phyloP scores from a whole-genome alignment of 2,888 invertebrate genomes.

The Leuctra nigra region DNA sequence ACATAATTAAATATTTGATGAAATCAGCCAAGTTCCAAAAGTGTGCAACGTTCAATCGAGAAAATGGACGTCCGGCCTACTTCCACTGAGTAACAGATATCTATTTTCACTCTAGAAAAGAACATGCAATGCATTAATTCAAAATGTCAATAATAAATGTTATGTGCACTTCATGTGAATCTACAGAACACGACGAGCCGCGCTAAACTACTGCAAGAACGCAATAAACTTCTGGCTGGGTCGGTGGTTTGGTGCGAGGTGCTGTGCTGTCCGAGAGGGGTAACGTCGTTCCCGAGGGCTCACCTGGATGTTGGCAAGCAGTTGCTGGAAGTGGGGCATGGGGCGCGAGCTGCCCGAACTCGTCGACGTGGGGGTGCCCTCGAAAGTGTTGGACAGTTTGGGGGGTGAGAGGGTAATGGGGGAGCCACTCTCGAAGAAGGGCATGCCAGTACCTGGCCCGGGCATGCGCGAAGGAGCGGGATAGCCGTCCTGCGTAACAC shows the following conservation, averaged over 20 bases:
- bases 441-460: constrained; percentile 35
- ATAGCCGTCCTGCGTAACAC: constrained; percentile 18
- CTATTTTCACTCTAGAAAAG: too few relatives aligned
- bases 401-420: constrained; percentile 26
- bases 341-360: constrained; percentile 48
- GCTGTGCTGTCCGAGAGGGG: background rate
- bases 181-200: too few relatives aligned
- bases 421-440: constrained; percentile 28
- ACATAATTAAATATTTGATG: too few relatives aligned
- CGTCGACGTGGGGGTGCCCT: constrained; percentile 40
- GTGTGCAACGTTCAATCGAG: too few relatives aligned
- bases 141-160: too few relatives aligned
- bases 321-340: constrained; percentile 61
- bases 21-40: too few relatives aligned
- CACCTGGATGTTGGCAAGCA: constrained; percentile 67
- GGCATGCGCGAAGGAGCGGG: constrained; percentile 21
- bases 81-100: too few relatives aligned
- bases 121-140: too few relatives aligned
- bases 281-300: constrained; percentile 38
- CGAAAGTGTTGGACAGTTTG: constrained; percentile 23
- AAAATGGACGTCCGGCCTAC: too few relatives aligned
- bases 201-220: too few relatives aligned
- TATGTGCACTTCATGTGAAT: too few relatives aligned
- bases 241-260: background rate
- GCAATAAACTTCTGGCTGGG: too few relatives aligned